A percentile compares a stretch with the other conserved stretches of the same genome.
Conservation (phyloP, 2,113 vertebrate species). For the Riparia riparia region DNA sequence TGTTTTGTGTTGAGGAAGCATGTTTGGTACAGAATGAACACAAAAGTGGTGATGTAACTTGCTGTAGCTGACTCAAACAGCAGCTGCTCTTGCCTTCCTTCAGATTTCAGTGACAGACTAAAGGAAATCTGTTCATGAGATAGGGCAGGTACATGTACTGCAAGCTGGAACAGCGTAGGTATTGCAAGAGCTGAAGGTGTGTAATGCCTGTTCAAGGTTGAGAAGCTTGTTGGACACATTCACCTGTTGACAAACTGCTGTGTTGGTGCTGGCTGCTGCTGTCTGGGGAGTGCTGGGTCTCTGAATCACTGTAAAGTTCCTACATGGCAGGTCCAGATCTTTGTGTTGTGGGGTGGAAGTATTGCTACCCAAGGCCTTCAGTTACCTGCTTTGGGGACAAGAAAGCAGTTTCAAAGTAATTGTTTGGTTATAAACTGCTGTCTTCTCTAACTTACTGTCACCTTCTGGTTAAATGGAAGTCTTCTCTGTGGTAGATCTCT, state of each 20-base stretch:
- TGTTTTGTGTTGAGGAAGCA: neutral
- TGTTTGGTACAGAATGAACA: neutral
- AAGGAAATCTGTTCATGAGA: neutral
- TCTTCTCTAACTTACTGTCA: neutral
- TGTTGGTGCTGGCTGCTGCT: neutral
- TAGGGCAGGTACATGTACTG: neutral
- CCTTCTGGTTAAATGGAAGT: neutral
- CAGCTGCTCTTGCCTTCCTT: neutral
- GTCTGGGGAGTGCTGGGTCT: neutral
- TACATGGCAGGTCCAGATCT: neutral
- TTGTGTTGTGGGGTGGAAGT: neutral
- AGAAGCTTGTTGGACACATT: neutral
- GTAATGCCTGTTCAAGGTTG: neutral
- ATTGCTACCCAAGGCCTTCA: neutral
- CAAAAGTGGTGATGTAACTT: neutral
- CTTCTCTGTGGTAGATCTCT: neutral
- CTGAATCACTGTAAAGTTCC: neutral
- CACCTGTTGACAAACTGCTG: neutral
- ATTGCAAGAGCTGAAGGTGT: neutral
- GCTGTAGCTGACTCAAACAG: neutral
- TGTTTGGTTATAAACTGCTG: neutral
- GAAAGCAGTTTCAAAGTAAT: neutral
- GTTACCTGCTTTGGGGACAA: neutral
- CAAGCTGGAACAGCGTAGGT: neutral
- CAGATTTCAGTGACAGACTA: neutral